Percentiles rank a stretch among this genome's conserved stretches.
Conservation (phyloP, 2,888 invertebrate genomes). For the Chrysolina oricalcia region DNA sequence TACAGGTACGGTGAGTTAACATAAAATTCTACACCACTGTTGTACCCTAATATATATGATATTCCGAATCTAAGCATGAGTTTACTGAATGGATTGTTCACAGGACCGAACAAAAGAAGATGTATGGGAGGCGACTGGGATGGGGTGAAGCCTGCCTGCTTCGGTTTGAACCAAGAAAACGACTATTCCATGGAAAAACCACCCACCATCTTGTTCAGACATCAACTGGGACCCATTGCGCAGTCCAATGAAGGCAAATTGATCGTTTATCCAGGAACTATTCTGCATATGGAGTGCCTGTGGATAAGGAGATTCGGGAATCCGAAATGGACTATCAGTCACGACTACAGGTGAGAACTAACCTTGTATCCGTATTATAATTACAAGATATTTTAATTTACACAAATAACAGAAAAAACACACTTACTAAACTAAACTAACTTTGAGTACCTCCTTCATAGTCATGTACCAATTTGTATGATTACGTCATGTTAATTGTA, state of each 20-base stretch:
- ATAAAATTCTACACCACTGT: too few species aligned
- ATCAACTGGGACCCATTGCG: conserved; percentile 88
- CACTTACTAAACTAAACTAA: too few species aligned
- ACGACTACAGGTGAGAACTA: conserved; percentile 74
- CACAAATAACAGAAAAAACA: too few species aligned
- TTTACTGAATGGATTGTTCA: conserved; percentile 11
- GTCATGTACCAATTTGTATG: too few species aligned
- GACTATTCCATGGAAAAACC: conserved; percentile 92
- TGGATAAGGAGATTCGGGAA: conserved; percentile 91
- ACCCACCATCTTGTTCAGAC: conserved; percentile 88
- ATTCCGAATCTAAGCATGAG: not conserved
- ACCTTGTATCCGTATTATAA: not conserved
- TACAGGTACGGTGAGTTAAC: too few species aligned
- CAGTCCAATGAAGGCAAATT: conserved; percentile 90
- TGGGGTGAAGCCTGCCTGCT: conserved; percentile 84
- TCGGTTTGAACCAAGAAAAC: conserved; percentile 88
- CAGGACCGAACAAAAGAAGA: conserved; percentile 80
- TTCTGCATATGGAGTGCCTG: conserved; percentile 90
- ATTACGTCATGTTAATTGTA: too few species aligned
- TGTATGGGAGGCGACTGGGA: conserved; percentile 89
- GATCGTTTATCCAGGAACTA: conserved; percentile 89
- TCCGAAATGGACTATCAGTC: conserved; percentile 88
- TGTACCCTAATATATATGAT: too few species aligned
- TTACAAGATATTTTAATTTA: too few species aligned
- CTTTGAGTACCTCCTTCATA: too few species aligned